These are phyloP conservation scores for Tetragonula carbonaria DNA, from an alignment of 2,888 invertebrate genomes.

Conservation along the genomic window DNA sequence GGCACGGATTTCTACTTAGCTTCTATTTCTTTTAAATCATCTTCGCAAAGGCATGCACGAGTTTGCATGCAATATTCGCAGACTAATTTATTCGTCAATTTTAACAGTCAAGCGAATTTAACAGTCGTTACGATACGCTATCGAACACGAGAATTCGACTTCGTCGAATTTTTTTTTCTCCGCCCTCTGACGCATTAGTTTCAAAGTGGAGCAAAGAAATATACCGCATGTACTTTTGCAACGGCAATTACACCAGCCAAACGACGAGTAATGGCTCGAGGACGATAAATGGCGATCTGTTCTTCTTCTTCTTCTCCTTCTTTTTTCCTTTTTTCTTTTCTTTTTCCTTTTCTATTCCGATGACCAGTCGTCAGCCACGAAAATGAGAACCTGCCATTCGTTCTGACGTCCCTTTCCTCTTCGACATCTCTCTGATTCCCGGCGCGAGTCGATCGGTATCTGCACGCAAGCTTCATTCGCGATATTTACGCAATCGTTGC, in stretches of 20 bases:
- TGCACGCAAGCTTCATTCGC: not conserved
- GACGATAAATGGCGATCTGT: slow-evolving; percentile 32
- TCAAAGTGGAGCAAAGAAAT: slow-evolving; percentile 31
- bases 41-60: too few species aligned
- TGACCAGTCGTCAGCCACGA: not conserved
- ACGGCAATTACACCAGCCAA: slow-evolving; percentile 29
- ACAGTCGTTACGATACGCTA: not conserved
- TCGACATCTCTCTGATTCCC: not conserved
- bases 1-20: too few species aligned
- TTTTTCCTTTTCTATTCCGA: not conserved
- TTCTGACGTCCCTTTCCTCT: slow-evolving; percentile 17
- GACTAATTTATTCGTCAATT: too few species aligned
- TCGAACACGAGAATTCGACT: not conserved
- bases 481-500: slow-evolving; percentile 15
- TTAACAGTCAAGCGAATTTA: not conserved
- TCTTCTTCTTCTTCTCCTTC: not conserved
- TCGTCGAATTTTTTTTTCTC: not conserved
- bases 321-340: too few species aligned
- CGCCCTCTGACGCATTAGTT: slow-evolving; percentile 22
- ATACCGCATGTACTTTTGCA: slow-evolving; percentile 18
- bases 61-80: too few species aligned
- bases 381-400: slow-evolving; percentile 17
- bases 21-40: too few species aligned
- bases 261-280: slow-evolving; percentile 22
- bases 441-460: not conserved